Evolutionary conservation across 1,140 invertebrate genomes (phyloP), one percentile per base, ranked within the genome.

Genomic region (Phymastichus coffea): DNA sequence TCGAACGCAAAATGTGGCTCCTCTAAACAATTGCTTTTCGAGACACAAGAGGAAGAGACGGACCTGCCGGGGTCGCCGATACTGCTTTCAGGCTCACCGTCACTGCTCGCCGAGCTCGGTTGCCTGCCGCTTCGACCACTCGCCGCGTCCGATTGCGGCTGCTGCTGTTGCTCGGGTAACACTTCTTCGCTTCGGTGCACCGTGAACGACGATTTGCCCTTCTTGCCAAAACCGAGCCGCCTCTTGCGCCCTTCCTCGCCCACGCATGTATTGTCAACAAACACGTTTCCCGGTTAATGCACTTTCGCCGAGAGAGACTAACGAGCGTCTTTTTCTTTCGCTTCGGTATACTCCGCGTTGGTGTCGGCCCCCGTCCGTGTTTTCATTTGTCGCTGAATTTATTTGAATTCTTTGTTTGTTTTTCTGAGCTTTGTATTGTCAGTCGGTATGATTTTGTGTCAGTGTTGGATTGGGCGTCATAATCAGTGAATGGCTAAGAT

Each of bases 171-270:
- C 79, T 94, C 92, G 63, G 94, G 93, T 69, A 94, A 85, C 70
- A 97, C 89, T 81, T 97, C 94, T 83, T 97, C 94, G 75, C 92
- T 95, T 79, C 94, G 90, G 84, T 95, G 93, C 72, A 96, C 92
- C 77, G 92, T 95, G 85, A 96, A 93, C 69, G 93, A 93, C 79
- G 90, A 92, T 85, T 93, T 93, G 72, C 92, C 91, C 82, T 92
- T 92, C 83, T 92, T 91, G 79, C 93, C 92, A 83, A 97, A 96
- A 80, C 93, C 93, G 87, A 95, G 89, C 81, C 93, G 88, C 84
- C 93, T 87, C 86, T 95, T 95, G 74, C 92, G 89, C 85, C 93
- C 93, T 94, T 82, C 76, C 73, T 79, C 76, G 73, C 77, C 76
- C 72, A 79, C 74, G 68, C 72, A 79, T 79, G 74, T 77, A 78